A percentile compares a stretch with the other conserved stretches of the same genome.
These are phyloP conservation scores for Oceanodroma leucorhoa DNA, from an alignment of 2,797 vertebrate genomes.

Conservation along the genomic window DNA sequence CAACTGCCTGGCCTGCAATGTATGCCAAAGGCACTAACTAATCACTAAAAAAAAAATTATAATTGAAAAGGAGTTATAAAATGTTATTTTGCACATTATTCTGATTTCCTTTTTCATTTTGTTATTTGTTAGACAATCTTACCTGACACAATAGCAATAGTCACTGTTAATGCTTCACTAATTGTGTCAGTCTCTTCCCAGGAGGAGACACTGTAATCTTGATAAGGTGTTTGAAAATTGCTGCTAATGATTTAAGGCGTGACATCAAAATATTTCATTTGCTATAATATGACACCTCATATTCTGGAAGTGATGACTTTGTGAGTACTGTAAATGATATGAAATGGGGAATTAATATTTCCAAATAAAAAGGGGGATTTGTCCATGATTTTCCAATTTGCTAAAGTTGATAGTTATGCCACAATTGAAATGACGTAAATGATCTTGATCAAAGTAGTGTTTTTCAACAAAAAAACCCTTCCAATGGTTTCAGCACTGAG, in stretches of 20 bases:
- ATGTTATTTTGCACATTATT: not conserved
- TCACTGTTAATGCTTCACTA: not conserved
- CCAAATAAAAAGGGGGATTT: not conserved
- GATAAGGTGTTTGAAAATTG: not conserved
- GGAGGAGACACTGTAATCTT: not conserved
- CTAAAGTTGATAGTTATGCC: not conserved
- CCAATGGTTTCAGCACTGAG: not conserved
- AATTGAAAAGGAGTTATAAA: not conserved
- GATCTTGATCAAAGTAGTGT: not conserved
- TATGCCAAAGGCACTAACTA: not conserved
- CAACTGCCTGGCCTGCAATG: not conserved
- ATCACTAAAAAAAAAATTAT: not conserved
- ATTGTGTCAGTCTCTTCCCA: not conserved
- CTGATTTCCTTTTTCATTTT: not conserved
- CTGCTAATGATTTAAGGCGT: not conserved
- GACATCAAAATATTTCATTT: not conserved
- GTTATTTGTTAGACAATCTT: not conserved
- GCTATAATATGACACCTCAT: not conserved
- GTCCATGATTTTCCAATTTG: not conserved
- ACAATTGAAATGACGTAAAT: not conserved
- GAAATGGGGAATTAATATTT: not conserved
- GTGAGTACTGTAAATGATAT: not conserved
- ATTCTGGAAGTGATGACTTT: not conserved
- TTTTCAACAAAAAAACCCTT: rapidly evolving
- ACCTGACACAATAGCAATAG: not conserved